A percentile compares a stretch with the other conserved stretches of the same genome.
Evolutionary conservation across 2,888 invertebrate genomes (phyloP).

Genomic region (Bursaphelenchus okinawaensis): DNA sequence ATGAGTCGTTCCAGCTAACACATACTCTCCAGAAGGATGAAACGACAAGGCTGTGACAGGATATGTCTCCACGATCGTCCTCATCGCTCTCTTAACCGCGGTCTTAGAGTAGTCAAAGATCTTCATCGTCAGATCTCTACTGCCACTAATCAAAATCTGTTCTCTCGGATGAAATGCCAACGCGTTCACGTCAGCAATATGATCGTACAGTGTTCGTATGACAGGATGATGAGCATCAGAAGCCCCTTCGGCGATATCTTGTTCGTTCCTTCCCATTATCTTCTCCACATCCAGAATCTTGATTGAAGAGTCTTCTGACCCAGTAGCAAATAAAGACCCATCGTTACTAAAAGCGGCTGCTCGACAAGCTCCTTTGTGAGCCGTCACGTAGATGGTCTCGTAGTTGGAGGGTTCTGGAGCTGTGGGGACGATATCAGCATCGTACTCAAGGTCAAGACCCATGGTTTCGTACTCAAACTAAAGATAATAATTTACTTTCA

Average conservation of each 20-base stretch:
- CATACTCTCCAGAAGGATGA: constrained; percentile 88
- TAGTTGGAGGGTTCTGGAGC: constrained; percentile 95
- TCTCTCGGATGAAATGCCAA: constrained; percentile 93
- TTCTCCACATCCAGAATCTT: constrained; percentile 98
- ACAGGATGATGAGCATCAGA: constrained; percentile 75
- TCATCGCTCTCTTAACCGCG: constrained; percentile 93
- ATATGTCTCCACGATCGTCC: constrained; percentile 82
- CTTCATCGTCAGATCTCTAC: constrained; percentile 85
- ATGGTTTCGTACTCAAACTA: constrained; percentile 57
- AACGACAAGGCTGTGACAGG: constrained; percentile 82
- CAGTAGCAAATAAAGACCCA: constrained; percentile 92
- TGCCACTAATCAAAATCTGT: constrained; percentile 88
- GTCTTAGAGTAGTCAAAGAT: constrained; percentile 97
- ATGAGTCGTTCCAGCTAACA: constrained; percentile 80
- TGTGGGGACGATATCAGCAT: constrained; percentile 69
- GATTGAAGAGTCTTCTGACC: constrained; percentile 94
- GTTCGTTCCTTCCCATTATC: constrained; percentile 71
- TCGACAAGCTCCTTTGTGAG: constrained; percentile 86
- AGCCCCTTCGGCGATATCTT: constrained; percentile 59
- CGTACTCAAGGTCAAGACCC: constrained; percentile 86
- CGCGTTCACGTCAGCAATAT: constrained; percentile 91
- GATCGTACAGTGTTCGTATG: constrained; percentile 92
- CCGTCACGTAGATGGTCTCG: constrained; percentile 96
- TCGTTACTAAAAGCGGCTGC: constrained; percentile 91
- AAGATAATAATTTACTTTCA: constrained; percentile 1